Conservation (phyloP, 2,113 vertebrate species). For the Mola mola region DNA sequence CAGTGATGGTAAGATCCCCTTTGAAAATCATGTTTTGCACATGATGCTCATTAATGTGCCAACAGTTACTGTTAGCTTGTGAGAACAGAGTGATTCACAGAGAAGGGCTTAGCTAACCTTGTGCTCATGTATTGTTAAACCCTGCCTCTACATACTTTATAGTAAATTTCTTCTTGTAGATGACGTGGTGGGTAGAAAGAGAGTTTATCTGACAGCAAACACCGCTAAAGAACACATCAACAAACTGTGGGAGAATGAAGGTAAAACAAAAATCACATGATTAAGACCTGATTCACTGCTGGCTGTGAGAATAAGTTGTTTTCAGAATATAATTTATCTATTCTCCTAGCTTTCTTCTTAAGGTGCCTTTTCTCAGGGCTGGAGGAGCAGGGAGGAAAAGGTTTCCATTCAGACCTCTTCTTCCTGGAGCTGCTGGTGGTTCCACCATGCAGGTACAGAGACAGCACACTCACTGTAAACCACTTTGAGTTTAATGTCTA, state of each 20-base stretch:
- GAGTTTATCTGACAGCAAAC: conserved; percentile 90
- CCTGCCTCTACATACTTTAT: neutral
- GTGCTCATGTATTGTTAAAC: no score
- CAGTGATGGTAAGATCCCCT: conserved; percentile 53
- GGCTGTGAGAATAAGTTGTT: neutral
- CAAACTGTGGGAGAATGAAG: conserved; percentile 92
- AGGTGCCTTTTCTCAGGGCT: conserved; percentile 88
- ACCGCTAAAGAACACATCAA: conserved; percentile 85
- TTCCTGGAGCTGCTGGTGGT: conserved; percentile 93
- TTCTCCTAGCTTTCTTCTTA: conserved; percentile 89
- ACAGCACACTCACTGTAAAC: no score
- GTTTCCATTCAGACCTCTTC: conserved; percentile 86
- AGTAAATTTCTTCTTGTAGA: conserved; percentile 57
- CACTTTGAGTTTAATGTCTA: no score
- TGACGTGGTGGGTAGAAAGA: conserved; percentile 81
- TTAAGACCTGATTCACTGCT: neutral
- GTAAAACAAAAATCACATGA: conserved; percentile 64
- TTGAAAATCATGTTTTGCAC: no score
- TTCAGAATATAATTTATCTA: neutral
- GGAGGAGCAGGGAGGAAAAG: conserved; percentile 37
- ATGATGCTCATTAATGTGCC: no score
- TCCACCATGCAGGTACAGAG: conserved; percentile 93
- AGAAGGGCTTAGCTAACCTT: no score
- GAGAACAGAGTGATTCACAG: no score
- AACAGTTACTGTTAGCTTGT: no score